Evolutionary conservation across 2,888 invertebrate genomes (phyloP), one percentile per base, ranked within the genome.

Genomic region (Stomorhina lunata): DNA sequence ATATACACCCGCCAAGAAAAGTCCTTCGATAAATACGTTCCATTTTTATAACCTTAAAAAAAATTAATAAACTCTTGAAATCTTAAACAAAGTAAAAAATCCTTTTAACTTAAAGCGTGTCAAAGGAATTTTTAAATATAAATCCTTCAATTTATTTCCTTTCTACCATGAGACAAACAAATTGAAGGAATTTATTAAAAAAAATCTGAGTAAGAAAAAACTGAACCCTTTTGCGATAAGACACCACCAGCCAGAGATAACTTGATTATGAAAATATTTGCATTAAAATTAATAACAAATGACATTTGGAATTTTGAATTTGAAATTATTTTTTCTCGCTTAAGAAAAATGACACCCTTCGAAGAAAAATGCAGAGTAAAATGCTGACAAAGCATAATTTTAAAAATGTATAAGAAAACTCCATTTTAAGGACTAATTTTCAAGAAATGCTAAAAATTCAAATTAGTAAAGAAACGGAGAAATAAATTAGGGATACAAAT

Each of bases 211-310:
- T 17, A 12, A 2, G 29, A 12, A 32, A 45, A 55, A 55, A 53
- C 37, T 37, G 17, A 65, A 59, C 50, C 61, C 57, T 37, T 77
- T 71, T 27, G n/a, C 5, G 45, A n/a, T n/a, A n/a, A n/a, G n/a
- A n/a, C 37, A 15, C 10, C 40, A 50, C 27, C n/a, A 55, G n/a
- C n/a, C n/a, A n/a, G n/a, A n/a, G 53, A 59, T 72, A 81, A 72
- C 66, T 66, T 72, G 57, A 72, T 77, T 81, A 81, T 53, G 53
- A 66, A 53, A 72, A 66, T 61, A 43, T 72, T 66, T 29, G 71
- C 40, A 34, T n/a, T 65, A 59, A 81, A 81, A 81, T 81, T 72
- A 81, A 81, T 81, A 61, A 27, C 43, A 61, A 77, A 81, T 66
- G 59, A 81, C 77, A 72, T 61, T 81, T 77, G 59, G 59, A 72